Percentiles rank a stretch among this genome's conserved stretches.
phyloP scores from a whole-genome alignment of 1,140 invertebrate species.

The Conus ventricosus region DNA sequence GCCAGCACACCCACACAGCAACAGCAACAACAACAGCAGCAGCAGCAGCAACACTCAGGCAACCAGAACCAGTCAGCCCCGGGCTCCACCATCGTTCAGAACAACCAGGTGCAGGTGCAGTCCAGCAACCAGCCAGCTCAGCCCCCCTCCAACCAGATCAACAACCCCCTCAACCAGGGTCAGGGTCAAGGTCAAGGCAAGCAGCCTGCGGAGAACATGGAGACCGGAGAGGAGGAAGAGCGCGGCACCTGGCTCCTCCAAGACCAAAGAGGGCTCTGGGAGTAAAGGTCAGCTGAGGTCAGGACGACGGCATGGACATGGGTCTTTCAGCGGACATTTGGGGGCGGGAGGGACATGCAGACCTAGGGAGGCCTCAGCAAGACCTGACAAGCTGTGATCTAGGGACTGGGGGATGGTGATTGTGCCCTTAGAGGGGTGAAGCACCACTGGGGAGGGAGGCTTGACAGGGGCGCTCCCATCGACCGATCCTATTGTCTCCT shows the following conservation, averaged over 20 bases:
- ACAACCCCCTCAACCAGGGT: constrained; percentile 62
- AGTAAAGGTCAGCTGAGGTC: background rate
- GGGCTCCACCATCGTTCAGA: constrained; percentile 42
- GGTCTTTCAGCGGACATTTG: background rate
- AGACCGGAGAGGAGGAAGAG: constrained; percentile 57
- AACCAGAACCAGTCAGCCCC: constrained; percentile 28
- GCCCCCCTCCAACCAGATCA: constrained; percentile 65
- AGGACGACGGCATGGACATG: background rate
- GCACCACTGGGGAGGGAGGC: background rate
- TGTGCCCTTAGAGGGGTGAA: background rate
- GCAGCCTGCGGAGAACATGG: constrained; percentile 50
- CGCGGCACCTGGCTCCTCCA: background rate
- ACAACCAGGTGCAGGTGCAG: constrained; percentile 58
- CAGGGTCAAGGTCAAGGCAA: constrained; percentile 17
- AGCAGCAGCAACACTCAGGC: constrained; percentile 30
- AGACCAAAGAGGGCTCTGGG: background rate
- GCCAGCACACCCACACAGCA: constrained; percentile 21
- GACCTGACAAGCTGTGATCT: background rate
- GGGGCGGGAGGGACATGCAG: background rate
- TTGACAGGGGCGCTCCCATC: background rate
- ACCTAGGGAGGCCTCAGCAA: background rate
- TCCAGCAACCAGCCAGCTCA: constrained; percentile 51
- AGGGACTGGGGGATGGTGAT: background rate
- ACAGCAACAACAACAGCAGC: constrained; percentile 12
- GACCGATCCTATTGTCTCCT: background rate